A percentile compares a stretch with the other conserved stretches of the same genome.
These are phyloP conservation scores for Cichlasoma orientale DNA, from an alignment of 2,797 vertebrate species.

Conservation along the genomic window DNA sequence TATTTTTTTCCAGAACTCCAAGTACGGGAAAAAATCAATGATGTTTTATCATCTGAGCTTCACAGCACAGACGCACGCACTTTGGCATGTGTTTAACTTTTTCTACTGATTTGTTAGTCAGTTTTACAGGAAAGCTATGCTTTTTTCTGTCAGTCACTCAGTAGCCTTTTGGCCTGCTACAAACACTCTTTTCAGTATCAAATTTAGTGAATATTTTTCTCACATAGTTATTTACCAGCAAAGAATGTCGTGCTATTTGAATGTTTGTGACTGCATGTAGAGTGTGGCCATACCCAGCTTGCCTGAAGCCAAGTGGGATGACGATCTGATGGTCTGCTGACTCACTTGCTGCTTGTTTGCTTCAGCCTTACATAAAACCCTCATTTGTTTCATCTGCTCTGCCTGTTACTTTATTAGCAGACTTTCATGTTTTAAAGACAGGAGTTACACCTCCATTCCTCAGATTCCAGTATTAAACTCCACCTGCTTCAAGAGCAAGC, in stretches of 20 bases:
- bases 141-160: neutral
- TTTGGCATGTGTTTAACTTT: neutral
- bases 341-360: constrained; percentile 34
- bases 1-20: neutral
- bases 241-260: neutral
- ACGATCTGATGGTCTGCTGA: constrained; percentile 61
- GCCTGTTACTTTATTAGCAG: constrained; percentile 9
- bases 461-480: constrained; percentile 4
- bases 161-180: fast-evolving
- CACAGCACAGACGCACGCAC: neutral
- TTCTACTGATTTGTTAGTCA: neutral
- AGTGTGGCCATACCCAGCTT: constrained; percentile 1
- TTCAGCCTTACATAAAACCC: constrained; percentile 35
- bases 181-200: neutral
- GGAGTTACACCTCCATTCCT: constrained; percentile 1
- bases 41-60: neutral
- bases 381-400: constrained; percentile 27
- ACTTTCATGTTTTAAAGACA: neutral
- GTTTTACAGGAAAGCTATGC: neutral
- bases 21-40: neutral
- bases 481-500: neutral
- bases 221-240: neutral
- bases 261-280: neutral
- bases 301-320: constrained; percentile 47
- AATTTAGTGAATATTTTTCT: neutral